These are phyloP conservation scores for Allacma fusca DNA, from an alignment of 2,888 invertebrate species.

Conservation along the genomic window DNA sequence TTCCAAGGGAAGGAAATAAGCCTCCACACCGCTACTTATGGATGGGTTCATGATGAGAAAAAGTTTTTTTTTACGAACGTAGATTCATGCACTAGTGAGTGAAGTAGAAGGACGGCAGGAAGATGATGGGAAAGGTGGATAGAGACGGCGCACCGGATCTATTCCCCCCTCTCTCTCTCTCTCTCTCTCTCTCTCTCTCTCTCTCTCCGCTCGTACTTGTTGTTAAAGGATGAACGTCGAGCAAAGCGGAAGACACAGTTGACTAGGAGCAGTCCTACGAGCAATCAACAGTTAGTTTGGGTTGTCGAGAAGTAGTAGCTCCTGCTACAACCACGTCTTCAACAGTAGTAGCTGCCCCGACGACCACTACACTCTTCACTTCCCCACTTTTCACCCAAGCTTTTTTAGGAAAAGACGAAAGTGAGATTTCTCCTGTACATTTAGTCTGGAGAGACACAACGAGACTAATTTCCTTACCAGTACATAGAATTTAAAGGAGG, in stretches of 20 bases:
- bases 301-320: conserved; percentile 22
- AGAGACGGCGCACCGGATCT: conserved; percentile 43
- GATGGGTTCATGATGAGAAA: background rate
- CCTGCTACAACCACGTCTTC: background rate
- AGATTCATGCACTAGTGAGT: background rate
- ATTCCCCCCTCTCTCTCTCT: conserved; percentile 17
- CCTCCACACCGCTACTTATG: too few species aligned
- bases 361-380: background rate
- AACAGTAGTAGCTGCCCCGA: background rate
- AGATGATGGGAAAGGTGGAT: conserved; percentile 24
- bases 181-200: conserved; percentile 16
- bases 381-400: too few species aligned
- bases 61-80: background rate
- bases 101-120: background rate
- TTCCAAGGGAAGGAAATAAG: too few species aligned
- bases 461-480: too few species aligned
- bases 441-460: too few species aligned
- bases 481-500: too few species aligned
- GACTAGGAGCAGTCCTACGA: conserved; percentile 24
- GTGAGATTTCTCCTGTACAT: too few species aligned
- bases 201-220: background rate
- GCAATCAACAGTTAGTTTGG: conserved; percentile 50
- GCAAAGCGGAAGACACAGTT: conserved; percentile 31
- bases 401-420: too few species aligned
- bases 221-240: conserved; percentile 21